Evolutionary conservation across 2,888 invertebrate species (phyloP), one percentile per base, ranked within the genome.

Genomic region (Therioaphis trifolii): DNA sequence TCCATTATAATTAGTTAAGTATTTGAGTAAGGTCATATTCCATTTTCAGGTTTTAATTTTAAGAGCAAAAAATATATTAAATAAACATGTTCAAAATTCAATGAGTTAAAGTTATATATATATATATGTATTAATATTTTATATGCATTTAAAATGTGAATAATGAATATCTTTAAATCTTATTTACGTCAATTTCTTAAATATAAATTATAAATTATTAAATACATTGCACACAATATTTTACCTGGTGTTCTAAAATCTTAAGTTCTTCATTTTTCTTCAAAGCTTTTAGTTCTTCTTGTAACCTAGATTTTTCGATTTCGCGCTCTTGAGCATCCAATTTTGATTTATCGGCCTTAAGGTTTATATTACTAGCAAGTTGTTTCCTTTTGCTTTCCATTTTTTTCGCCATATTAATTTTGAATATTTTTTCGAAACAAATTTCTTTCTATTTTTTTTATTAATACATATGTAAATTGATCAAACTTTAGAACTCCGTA

Each of bases 191-290:
- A n/a, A n/a, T n/a, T n/a, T n/a, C n/a, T n/a, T n/a, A n/a, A n/a
- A n/a, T n/a, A n/a, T n/a, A n/a, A n/a, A n/a, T n/a, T n/a, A n/a
- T n/a, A n/a, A n/a, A n/a, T n/a, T n/a, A n/a, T n/a, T n/a, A n/a
- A n/a, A 3, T n/a, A 52, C n/a, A 11, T 43, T 43, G 11, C 11
- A 43, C 21, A 68, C 7, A 14, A 27, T 49, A 21, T 46, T n/a
- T n/a, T 66, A 77, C 77, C 77, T 77, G 77, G 0, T 77, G 52
- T 52, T 77, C 66, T 68, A 66, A 5, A 18, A 35, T 27, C 14
- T 27, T 61, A 9, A 61, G n/a, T 14, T 61, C 61, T 27, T 61
- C 61, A 27, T 27, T 27, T 27, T 61, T 61, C 27, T 27, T 24
- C 2, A 76, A 43, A 29, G n/a, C 46, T 27, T 63, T n/a, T n/a